Base-by-base conservation (phyloP, 2,797 vertebrate species). In the Fistularia tabacaria region DNA sequence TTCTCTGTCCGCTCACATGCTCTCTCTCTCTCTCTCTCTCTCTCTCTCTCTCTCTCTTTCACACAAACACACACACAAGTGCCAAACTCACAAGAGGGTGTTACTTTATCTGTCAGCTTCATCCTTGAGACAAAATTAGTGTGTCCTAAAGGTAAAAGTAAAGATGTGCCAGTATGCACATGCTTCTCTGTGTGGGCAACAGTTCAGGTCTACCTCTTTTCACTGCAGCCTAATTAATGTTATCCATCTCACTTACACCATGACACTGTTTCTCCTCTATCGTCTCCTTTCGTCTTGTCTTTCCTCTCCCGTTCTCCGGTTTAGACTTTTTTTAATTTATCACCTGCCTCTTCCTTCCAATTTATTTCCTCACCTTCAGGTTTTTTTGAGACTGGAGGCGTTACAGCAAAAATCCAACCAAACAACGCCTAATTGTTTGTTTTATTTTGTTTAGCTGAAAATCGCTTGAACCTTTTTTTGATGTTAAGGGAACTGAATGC, bases 211-310 rank as follows among this genome's bases (percentile, higher is more conserved):
- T 76, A 6, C 59, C 54, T 70, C 56, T 77, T 57, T 76, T 53
- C 68, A 69, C 25, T 25, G 62, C 49, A 13, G 51, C 63, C 70
- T 85, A 85, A 86, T 85, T 87, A 82, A 86, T 80, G 71, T 83
- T 63, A 74, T 86, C 77, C 66, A 54, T 81, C 77, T 81, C 73
- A 77, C 73, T 85, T 80, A 75, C 63, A 40, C 57, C 25, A 25
- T 74, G 73, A 81, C 79, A 64, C 25, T 54, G 38, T 57, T 13
- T 61, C 59, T 46, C 57, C 59, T 73, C 51, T 66, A 1, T 62
- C 48, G 43, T 66, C 57, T 57, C 44, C 56, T 42, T 54, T 12
- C 1, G 36, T 63, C 50, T 64, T 25, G 2, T 25, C 25, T 25
- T 25, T 25, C 25, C 25, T 38, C 15, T 51, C 11, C 40, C 48